Conservation (phyloP, 2,797 vertebrate species). For the Myiotriccus ornatus region DNA sequence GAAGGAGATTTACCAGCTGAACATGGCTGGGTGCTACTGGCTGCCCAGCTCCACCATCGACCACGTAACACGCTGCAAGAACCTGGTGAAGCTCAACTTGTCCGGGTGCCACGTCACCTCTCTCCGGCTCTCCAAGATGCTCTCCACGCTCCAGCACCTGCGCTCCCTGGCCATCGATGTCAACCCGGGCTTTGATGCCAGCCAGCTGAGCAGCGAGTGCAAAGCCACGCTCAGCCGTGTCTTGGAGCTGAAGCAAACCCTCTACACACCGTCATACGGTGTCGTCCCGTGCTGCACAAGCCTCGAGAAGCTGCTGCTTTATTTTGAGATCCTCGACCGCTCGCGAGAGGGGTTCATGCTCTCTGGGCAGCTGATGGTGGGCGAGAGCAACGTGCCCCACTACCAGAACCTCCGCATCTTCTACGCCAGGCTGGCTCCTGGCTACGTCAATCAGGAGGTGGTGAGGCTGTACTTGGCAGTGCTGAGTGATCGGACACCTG, state of each 20-base stretch:
- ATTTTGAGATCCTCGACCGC: constrained; percentile 91
- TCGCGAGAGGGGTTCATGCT: constrained; percentile 89
- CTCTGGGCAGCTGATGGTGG: constrained; percentile 93
- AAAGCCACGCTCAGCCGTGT: constrained; percentile 88
- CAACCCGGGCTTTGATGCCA: constrained; percentile 84
- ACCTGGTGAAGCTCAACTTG: constrained; percentile 87
- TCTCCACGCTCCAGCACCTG: constrained; percentile 84
- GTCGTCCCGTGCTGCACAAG: constrained; percentile 93
- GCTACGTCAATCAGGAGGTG: constrained; percentile 90
- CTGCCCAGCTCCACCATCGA: constrained; percentile 84
- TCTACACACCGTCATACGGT: constrained; percentile 90
- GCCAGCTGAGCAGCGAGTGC: constrained; percentile 87
- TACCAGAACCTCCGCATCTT: constrained; percentile 93
- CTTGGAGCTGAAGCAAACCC: constrained; percentile 89
- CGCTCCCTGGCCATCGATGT: constrained; percentile 90
- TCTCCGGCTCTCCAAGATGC: constrained; percentile 87
- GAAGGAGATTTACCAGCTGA: constrained; percentile 86
- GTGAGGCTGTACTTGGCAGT: constrained; percentile 93
- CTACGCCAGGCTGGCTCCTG: constrained; percentile 91
- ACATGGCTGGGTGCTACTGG: constrained; percentile 94
- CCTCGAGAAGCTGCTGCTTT: constrained; percentile 87
- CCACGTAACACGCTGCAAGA: constrained; percentile 82
- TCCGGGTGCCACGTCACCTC: constrained; percentile 90
- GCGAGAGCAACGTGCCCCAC: constrained; percentile 96
- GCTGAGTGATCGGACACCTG: constrained; percentile 90